A percentile compares a stretch with the other conserved stretches of the same genome.
phyloP scores from a whole-genome alignment of 2,888 invertebrate genomes.

The Cremastinae sp. region DNA sequence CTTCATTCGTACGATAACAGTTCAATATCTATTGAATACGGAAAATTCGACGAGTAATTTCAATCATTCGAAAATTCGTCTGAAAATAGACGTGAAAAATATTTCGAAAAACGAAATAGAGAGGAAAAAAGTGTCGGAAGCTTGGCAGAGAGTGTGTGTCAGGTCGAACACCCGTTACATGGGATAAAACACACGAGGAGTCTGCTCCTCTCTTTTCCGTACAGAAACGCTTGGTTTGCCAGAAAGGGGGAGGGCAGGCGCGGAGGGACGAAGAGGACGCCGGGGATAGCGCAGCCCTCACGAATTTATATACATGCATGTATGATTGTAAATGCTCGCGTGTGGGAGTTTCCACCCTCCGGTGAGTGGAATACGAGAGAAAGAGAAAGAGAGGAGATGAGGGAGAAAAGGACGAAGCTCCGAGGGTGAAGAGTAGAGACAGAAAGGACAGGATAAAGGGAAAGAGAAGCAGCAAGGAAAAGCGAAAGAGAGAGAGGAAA shows the following conservation, averaged over 20 bases:
- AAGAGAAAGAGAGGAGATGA: not conserved
- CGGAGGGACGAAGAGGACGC: slow-evolving; percentile 18
- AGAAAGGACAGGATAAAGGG: slow-evolving; percentile 11
- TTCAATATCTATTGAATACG: no score
- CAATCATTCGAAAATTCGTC: no score
- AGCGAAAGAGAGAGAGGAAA: slow-evolving; percentile 52
- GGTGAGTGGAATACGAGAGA: no score
- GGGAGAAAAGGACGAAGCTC: slow-evolving; percentile 59
- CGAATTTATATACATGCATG: slow-evolving; percentile 2
- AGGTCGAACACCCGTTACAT: slow-evolving; percentile 76
- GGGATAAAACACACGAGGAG: slow-evolving; percentile 73
- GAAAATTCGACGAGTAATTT: no score
- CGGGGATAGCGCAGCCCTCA: slow-evolving; percentile 31
- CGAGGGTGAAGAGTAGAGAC: slow-evolving; percentile 44
- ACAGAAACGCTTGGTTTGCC: slow-evolving; percentile 78
- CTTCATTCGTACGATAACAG: no score
- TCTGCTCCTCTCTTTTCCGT: slow-evolving; percentile 62
- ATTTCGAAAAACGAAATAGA: no score
- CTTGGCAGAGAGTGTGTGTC: slow-evolving; percentile 45
- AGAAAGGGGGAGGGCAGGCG: slow-evolving; percentile 27
- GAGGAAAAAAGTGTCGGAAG: not conserved
- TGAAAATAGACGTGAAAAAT: no score
- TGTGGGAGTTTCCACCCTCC: slow-evolving; percentile 60
- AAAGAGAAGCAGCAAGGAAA: slow-evolving; percentile 22
- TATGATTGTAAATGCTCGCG: slow-evolving; percentile 23